A percentile compares a stretch with the other conserved stretches of the same genome.
These are phyloP conservation scores for Nemopilema nomurai DNA, from an alignment of 30 jellyfish, hydroid and myxozoan species.

Conservation along the genomic window DNA sequence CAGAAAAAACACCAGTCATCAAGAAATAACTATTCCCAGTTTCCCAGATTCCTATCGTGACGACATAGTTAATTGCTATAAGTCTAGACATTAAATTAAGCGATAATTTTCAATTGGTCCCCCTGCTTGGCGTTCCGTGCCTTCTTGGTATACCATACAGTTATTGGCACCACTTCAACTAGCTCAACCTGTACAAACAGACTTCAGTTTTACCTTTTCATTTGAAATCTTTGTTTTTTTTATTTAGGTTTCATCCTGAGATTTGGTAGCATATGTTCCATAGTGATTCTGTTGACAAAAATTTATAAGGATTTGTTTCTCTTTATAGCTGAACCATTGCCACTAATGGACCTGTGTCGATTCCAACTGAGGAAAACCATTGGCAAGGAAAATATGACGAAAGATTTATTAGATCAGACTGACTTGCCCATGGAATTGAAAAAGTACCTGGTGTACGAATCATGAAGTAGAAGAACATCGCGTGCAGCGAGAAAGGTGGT, in stretches of 20 bases:
- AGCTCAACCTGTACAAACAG: background rate
- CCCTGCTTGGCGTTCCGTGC: background rate
- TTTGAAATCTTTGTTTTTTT: too few relatives aligned
- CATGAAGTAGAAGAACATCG: constrained; percentile 38
- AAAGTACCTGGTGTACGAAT: constrained; percentile 90
- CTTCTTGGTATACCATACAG: background rate
- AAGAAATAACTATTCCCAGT: too few relatives aligned
- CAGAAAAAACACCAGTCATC: background rate
- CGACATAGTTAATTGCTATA: background rate
- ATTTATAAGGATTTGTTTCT: too few relatives aligned
- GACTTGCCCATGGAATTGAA: constrained; percentile 84
- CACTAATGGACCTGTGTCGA: constrained; percentile 92
- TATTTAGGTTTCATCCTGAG: too few relatives aligned
- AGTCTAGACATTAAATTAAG: background rate
- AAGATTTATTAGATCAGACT: constrained; percentile 67
- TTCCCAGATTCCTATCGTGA: background rate
- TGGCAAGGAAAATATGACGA: constrained; percentile 90
- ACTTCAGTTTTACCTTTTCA: too few relatives aligned
- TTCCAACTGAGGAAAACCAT: constrained; percentile 79
- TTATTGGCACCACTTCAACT: background rate
- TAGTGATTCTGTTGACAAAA: too few relatives aligned
- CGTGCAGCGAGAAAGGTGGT: constrained; percentile 21
- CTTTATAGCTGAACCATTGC: constrained; percentile 94
- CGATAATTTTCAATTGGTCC: background rate
- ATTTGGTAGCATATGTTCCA: too few relatives aligned